Evolutionary conservation across 2,888 invertebrate species (phyloP).

Genomic region (Trichopoda pennipes): DNA sequence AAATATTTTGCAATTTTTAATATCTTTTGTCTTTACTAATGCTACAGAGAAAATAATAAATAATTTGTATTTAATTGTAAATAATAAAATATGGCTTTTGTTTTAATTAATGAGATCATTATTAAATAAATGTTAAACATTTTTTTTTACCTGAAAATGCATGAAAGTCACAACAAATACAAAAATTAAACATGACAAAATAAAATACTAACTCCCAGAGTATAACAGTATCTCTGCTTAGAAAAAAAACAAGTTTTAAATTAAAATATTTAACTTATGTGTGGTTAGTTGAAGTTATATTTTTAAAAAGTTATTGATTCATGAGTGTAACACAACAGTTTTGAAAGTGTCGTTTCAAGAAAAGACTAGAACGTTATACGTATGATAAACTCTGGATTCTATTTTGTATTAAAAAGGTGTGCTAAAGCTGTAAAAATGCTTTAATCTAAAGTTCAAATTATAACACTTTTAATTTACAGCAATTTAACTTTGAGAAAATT

Average conservation of each 20-base stretch:
- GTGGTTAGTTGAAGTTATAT: neutral
- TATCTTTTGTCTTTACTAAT: conserved; percentile 52
- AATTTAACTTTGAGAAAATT: too few relatives aligned
- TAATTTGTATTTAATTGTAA: conserved; percentile 64
- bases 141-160: conserved; percentile 38
- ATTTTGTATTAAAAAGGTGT: too few relatives aligned
- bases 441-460: too few relatives aligned
- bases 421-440: too few relatives aligned
- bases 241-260: too few relatives aligned
- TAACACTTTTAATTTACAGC: too few relatives aligned
- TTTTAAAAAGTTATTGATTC: neutral
- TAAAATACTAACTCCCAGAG: too few relatives aligned
- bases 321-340: neutral
- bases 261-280: too few relatives aligned
- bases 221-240: too few relatives aligned
- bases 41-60: conserved; percentile 30
- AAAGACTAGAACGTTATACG: neutral
- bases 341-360: neutral
- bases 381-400: neutral
- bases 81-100: conserved; percentile 69
- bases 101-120: conserved; percentile 60
- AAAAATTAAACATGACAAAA: too few relatives aligned
- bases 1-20: conserved; percentile 61
- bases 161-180: conserved; percentile 4
- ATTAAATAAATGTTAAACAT: conserved; percentile 25